Base-by-base conservation (phyloP, 2,888 invertebrate species). In the Torymus texanus region DNA sequence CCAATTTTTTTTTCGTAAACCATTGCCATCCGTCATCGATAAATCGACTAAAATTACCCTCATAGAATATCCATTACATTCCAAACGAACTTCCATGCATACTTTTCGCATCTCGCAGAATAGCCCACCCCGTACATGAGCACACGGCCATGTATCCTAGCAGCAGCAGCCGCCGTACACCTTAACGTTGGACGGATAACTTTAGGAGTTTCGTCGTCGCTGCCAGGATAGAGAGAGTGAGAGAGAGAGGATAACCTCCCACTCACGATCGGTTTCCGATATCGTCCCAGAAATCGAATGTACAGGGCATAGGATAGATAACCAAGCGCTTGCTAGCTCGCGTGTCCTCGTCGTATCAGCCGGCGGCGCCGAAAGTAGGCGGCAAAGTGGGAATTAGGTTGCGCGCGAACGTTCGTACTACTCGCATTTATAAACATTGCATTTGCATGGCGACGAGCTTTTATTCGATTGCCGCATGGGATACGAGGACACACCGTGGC, bases 371-470 rank as follows among this genome's bases (percentile, higher is more conserved):
- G 76, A 68, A 62, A 62, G 76, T 75, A 77, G 71, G 78, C 78
- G 68, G 66, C 55, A 67, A 71, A 41, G 66, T 29, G 50, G 66
- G 75, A 78, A 79, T 79, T 79, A 79, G 79, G 70, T 75, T 79
- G 78, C 56, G n/a, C 72, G 72, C 62, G 21, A 21, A 21, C 21
- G 5, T 21, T 14, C 21, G 51, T 16, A 8, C 21, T 24, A 41
- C 18, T 24, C 67, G 62, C 72, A 79, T 76, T 75, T 72, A 79
- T 79, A 79, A 79, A 79, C 72, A 76, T 77, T 74, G 67, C 62
- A 76, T 76, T 76, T 80, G 76, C 72, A 80, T 76, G 68, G 50
- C 68, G 59, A 71, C 56, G 73, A 67, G 73, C 24, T 67, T n/a
- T 59, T 41, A 61, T 71, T 50, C 56, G 63, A 73, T 73, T 58